phyloP scores from a whole-genome alignment of 2,888 invertebrate genomes.

The Opisthograptis luteolata region DNA sequence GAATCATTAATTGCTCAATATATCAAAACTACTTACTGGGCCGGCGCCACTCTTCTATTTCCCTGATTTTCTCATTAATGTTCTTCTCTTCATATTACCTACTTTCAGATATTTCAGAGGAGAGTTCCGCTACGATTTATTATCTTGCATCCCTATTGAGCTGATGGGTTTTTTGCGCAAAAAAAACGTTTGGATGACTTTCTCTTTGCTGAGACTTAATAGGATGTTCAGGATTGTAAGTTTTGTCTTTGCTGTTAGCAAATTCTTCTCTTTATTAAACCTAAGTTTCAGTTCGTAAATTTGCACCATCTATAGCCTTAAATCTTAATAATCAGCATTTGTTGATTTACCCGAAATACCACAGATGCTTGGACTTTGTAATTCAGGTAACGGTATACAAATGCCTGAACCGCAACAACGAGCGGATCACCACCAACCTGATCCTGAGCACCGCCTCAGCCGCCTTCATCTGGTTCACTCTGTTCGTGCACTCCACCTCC shows the following conservation, averaged over 20 bases:
- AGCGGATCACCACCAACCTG: slow-evolving; percentile 58
- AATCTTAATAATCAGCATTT: too few relatives aligned
- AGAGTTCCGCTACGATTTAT: slow-evolving; percentile 61
- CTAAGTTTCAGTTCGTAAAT: background rate
- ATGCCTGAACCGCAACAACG: slow-evolving; percentile 52
- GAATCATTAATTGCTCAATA: too few relatives aligned
- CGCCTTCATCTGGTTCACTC: slow-evolving; percentile 64
- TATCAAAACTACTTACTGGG: too few relatives aligned
- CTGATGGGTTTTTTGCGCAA: slow-evolving; percentile 41
- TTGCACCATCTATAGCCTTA: too few relatives aligned
- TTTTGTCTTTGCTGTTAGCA: too few relatives aligned
- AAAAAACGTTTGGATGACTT: slow-evolving; percentile 44
- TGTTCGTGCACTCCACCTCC: slow-evolving; percentile 60
- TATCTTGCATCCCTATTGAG: slow-evolving; percentile 64
- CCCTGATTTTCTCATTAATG: too few relatives aligned
- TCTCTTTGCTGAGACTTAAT: slow-evolving; percentile 64
- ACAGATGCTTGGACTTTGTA: background rate
- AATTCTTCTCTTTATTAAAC: too few relatives aligned
- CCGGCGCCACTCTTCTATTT: too few relatives aligned
- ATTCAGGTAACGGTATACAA: slow-evolving; percentile 60
- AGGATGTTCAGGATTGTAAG: slow-evolving; percentile 59
- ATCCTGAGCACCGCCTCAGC: slow-evolving; percentile 51
- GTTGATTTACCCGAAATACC: too few relatives aligned
- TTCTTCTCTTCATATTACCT: too few relatives aligned
- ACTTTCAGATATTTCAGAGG: slow-evolving; percentile 55